Conservation (phyloP, 2,113 vertebrate species). For the Salvator merianae region DNA sequence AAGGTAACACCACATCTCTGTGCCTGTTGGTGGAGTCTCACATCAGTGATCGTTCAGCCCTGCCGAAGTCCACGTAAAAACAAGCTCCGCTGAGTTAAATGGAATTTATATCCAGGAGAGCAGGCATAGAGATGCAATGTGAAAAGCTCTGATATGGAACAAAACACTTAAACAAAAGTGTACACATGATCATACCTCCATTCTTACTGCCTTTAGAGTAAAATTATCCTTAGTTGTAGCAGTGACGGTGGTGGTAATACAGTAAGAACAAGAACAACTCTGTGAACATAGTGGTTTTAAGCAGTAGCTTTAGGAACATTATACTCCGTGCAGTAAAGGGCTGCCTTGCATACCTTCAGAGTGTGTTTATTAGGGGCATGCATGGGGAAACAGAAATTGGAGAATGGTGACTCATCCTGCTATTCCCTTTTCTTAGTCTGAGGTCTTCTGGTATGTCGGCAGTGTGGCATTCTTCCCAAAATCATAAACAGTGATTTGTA, state of each 20-base stretch:
- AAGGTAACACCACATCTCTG: neutral
- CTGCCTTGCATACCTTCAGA: neutral
- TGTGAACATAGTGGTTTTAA: neutral
- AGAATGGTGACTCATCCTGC: conserved; percentile 62
- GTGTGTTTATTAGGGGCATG: conserved; percentile 14
- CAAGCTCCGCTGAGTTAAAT: no score
- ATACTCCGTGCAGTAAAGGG: conserved; percentile 4
- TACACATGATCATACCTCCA: no score
- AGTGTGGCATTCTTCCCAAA: conserved; percentile 47
- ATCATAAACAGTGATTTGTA: conserved; percentile 26
- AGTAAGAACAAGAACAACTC: no score
- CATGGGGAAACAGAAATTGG: conserved; percentile 31
- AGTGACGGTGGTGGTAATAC: no score
- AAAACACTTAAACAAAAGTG: no score
- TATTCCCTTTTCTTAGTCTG: conserved; percentile 46
- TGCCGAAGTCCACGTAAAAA: neutral
- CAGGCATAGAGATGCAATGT: neutral
- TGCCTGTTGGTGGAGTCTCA: neutral
- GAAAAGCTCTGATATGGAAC: neutral
- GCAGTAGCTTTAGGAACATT: conserved; percentile 21
- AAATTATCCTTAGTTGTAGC: conserved; percentile 16
- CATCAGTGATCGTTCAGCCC: neutral
- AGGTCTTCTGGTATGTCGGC: conserved; percentile 33
- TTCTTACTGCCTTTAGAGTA: conserved; percentile 39
- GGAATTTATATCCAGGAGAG: neutral